Evolutionary conservation across 2,113 vertebrate genomes (phyloP).

Genomic region (Ctenodactylus gundi): DNA sequence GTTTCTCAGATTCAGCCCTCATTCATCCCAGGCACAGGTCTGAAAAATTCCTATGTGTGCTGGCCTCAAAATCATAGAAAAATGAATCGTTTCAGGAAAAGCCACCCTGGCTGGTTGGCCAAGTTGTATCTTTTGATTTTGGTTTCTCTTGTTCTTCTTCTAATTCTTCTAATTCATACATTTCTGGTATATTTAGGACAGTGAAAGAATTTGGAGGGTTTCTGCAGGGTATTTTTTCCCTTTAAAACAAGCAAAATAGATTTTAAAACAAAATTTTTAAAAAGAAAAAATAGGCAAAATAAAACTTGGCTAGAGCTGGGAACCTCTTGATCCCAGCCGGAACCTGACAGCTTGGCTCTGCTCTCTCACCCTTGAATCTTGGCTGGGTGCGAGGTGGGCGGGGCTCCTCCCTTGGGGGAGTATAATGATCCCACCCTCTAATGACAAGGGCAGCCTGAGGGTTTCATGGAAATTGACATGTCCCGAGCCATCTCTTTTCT

Average conservation of each 20-base stretch:
- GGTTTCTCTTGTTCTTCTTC: no score
- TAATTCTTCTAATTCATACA: background rate
- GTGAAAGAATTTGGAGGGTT: background rate
- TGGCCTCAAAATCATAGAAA: background rate
- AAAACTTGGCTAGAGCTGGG: background rate
- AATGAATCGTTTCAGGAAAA: background rate
- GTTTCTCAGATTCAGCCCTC: background rate
- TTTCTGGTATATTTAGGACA: background rate
- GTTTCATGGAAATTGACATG: background rate
- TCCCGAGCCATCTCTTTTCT: background rate
- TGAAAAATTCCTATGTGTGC: background rate
- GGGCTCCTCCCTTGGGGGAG: background rate
- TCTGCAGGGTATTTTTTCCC: no score
- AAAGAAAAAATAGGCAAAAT: background rate
- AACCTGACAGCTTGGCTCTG: background rate
- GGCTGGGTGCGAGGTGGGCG: background rate
- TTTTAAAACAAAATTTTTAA: no score
- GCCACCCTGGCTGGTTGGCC: background rate
- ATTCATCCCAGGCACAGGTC: background rate
- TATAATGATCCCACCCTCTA: background rate
- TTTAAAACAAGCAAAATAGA: no score
- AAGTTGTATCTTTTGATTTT: background rate
- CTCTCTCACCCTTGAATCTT: background rate
- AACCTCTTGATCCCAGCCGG: conserved; percentile 1
- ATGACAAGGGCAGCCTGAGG: conserved; percentile 11